Percentiles rank a stretch among this genome's conserved stretches.
Conservation (phyloP, 2,113 vertebrate genomes). For the Planiliza haematocheilus region DNA sequence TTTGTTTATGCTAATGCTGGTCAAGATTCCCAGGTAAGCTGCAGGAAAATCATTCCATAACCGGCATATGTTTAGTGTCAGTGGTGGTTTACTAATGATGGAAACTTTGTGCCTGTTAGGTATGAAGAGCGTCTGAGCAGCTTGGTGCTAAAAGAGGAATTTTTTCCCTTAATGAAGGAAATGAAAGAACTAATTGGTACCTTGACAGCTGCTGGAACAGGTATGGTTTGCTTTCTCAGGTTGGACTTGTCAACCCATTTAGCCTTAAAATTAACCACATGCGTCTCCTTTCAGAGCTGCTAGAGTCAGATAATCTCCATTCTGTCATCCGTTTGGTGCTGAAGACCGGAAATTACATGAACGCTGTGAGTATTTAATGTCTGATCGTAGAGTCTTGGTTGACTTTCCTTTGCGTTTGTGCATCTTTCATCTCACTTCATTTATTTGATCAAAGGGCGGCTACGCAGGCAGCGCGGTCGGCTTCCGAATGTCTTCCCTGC, state of each 20-base stretch:
- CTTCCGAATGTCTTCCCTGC: constrained; percentile 83
- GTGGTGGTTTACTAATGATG: neutral
- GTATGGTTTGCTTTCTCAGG: constrained; percentile 64
- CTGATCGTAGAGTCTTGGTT: neutral
- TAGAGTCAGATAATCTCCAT: constrained; percentile 84
- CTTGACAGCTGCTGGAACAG: constrained; percentile 79
- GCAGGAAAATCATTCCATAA: neutral
- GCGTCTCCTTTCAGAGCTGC: constrained; percentile 77
- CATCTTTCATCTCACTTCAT: neutral
- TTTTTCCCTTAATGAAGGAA: constrained; percentile 79
- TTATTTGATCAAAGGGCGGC: constrained; percentile 73
- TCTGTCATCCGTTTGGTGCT: constrained; percentile 85
- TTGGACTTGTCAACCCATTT: neutral
- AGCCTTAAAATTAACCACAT: neutral
- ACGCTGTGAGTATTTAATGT: constrained; percentile 78
- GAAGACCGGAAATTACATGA: constrained; percentile 88
- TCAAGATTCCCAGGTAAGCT: constrained; percentile 83
- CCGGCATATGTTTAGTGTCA: neutral
- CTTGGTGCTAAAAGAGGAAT: constrained; percentile 87
- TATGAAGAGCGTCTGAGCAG: constrained; percentile 80
- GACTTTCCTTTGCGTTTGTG: neutral
- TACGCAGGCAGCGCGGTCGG: constrained; percentile 85
- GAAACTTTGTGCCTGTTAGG: constrained; percentile 64
- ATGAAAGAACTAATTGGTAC: constrained; percentile 75
- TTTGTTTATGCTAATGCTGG: constrained; percentile 83